These are phyloP conservation scores for Ochlodes sylvanus DNA, from an alignment of 2,888 invertebrate genomes.

Conservation along the genomic window DNA sequence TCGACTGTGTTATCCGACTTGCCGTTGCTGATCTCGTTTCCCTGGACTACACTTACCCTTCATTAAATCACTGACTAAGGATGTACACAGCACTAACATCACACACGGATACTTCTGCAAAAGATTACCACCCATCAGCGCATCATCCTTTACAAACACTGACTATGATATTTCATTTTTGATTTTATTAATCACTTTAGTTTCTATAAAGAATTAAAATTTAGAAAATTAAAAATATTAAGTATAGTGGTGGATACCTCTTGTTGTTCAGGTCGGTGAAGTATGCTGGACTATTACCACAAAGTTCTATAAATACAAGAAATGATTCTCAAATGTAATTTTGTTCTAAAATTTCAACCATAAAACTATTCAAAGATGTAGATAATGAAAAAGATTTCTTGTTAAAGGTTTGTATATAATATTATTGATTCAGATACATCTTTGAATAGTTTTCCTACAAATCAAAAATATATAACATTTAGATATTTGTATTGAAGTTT, in stretches of 20 bases:
- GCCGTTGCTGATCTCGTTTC: conserved; percentile 66
- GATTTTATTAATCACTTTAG: conserved; percentile 47
- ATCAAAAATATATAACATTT: conserved; percentile 16
- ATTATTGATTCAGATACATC: conserved; percentile 48
- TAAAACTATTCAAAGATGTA: conserved; percentile 66
- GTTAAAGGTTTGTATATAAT: not conserved
- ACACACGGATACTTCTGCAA: conserved; percentile 91
- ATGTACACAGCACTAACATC: conserved; percentile 88
- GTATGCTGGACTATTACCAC: conserved; percentile 86
- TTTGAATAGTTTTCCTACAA: conserved; percentile 54
- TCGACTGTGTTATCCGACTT: conserved; percentile 57
- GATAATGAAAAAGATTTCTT: not conserved
- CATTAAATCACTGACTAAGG: conserved; percentile 86
- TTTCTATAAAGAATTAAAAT: conserved; percentile 49
- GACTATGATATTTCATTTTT: conserved; percentile 54
- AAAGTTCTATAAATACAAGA: conserved; percentile 87
- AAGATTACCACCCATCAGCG: conserved; percentile 91
- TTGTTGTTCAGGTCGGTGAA: conserved; percentile 85
- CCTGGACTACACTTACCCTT: conserved; percentile 89
- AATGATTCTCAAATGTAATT: conserved; percentile 85
- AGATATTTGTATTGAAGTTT: not conserved
- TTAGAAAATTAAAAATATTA: conserved; percentile 64
- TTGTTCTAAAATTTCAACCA: conserved; percentile 62
- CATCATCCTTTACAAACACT: conserved; percentile 70
- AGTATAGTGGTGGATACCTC: conserved; percentile 84